These are phyloP conservation scores for Drepana falcataria DNA, from an alignment of 2,888 invertebrate genomes.

Conservation along the genomic window DNA sequence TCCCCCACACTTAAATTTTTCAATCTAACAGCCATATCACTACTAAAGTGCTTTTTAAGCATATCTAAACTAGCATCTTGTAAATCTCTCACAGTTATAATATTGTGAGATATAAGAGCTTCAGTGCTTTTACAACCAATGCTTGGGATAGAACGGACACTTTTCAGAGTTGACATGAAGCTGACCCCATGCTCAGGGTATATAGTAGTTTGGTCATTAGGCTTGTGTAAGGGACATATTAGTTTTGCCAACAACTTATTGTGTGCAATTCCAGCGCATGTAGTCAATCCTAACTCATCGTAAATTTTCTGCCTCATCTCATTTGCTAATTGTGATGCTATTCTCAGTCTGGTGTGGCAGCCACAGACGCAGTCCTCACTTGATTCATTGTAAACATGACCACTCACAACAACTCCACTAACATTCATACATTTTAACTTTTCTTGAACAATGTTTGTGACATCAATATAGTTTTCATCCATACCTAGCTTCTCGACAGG, in stretches of 20 bases:
- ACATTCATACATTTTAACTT: conserved; percentile 59
- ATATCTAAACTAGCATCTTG: conserved; percentile 79
- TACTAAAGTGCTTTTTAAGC: conserved; percentile 81
- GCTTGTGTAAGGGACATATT: conserved; percentile 85
- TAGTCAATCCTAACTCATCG: conserved; percentile 84
- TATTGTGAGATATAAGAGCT: conserved; percentile 81
- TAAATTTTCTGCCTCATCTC: conserved; percentile 85
- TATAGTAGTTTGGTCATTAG: conserved; percentile 89
- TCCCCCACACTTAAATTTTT: conserved; percentile 86
- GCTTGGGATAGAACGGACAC: conserved; percentile 84
- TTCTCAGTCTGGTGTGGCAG: conserved; percentile 82
- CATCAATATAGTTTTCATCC: conserved; percentile 92
- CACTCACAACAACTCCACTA: conserved; percentile 58
- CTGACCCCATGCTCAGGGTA: conserved; percentile 83
- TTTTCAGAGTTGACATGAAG: conserved; percentile 82
- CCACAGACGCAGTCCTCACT: conserved; percentile 84
- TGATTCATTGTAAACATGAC: conserved; percentile 78
- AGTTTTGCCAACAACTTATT: conserved; percentile 92
- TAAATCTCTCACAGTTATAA: conserved; percentile 83
- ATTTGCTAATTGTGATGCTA: conserved; percentile 86
- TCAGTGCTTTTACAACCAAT: conserved; percentile 86
- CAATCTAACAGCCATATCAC: conserved; percentile 83
- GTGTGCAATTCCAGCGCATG: conserved; percentile 90
- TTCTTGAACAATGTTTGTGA: conserved; percentile 82
- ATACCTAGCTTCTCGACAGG: conserved; percentile 89